Percentiles rank a stretch among this genome's conserved stretches.
Conservation (phyloP, 2,888 invertebrate species). For the Onchidella celtica region DNA sequence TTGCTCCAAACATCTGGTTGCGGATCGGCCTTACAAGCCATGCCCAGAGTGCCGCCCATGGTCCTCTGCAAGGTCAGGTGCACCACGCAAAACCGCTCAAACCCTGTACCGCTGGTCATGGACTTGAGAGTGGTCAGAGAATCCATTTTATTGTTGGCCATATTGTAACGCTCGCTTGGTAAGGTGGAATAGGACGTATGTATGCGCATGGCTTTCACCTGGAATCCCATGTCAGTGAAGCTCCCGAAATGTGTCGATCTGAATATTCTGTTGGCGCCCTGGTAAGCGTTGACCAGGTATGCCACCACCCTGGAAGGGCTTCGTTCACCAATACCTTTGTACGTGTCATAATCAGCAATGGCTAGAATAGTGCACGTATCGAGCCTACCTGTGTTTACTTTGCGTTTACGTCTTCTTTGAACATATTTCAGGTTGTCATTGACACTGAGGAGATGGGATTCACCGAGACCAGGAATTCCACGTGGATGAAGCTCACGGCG, state of each 20-base stretch:
- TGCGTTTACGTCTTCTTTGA: not conserved
- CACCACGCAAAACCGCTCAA: not conserved
- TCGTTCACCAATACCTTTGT: conserved; percentile 12
- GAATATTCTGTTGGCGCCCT: conserved; percentile 1
- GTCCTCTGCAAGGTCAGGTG: conserved; percentile 27
- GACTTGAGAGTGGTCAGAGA: not conserved
- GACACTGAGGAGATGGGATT: not conserved
- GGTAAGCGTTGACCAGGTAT: conserved; percentile 9
- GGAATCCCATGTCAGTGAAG: not conserved
- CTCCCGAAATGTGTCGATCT: not conserved
- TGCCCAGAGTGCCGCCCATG: not conserved
- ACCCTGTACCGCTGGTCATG: not conserved
- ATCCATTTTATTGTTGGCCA: not conserved
- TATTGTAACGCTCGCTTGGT: conserved; percentile 1
- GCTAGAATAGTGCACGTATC: conserved; percentile 29
- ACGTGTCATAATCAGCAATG: conserved; percentile 9
- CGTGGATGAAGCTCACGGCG: too few species aligned
- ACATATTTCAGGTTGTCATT: not conserved
- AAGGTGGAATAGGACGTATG: too few species aligned
- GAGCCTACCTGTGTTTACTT: not conserved
- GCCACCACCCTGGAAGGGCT: not conserved
- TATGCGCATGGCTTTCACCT: not conserved
- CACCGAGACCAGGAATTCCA: not conserved
- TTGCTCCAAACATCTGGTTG: not conserved
- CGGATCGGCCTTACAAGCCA: not conserved